Evolutionary conservation across 1,140 invertebrate species (phyloP), one percentile per base, ranked within the genome.

Genomic region (Episyrphus balteatus): DNA sequence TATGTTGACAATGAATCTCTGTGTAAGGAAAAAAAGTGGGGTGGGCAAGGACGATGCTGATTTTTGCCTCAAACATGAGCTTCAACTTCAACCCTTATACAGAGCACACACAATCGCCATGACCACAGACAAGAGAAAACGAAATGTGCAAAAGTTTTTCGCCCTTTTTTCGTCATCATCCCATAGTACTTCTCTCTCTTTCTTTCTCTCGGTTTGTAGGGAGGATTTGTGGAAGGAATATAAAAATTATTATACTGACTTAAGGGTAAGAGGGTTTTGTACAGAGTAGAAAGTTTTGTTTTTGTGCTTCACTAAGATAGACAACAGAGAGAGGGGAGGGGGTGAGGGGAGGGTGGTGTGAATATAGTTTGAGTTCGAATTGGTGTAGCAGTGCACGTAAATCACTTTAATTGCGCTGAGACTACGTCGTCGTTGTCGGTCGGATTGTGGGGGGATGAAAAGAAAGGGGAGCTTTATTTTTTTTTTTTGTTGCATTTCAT

Each of bases 91-190:
- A 26, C 21, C 21, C 21, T 26, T 26, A 26, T 26, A 8, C n/a
- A n/a, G n/a, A n/a, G n/a, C n/a, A n/a, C n/a, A n/a, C 40, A 42
- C 30, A 37, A 32, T 47, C 46, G 41, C 46, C 46, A 47, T 47
- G 46, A 47, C 46, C 46, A 47, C 46, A 47, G 46, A 47, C 46
- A 47, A 47, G 46, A 37, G 37, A 47, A 47, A 47, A 47, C 46
- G 37, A 14, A 31, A 21, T 13, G 36, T 37, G 36, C 36, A 37
- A 37, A 17, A 17, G 15, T n/a, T 17, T 14, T 37, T 14, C 36
- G 15, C 13, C 36, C 13, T n/a, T n/a, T 17, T 17, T 14, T 37
- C n/a, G n/a, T 37, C 36, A n/a, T 14, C 36, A 3, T 10, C 13
- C 36, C 36, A 6, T 17, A 3, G 11, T 5, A 6, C 36, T 17